Conservation (phyloP, 2,888 invertebrate genomes). For the Hemaris fuciformis region DNA sequence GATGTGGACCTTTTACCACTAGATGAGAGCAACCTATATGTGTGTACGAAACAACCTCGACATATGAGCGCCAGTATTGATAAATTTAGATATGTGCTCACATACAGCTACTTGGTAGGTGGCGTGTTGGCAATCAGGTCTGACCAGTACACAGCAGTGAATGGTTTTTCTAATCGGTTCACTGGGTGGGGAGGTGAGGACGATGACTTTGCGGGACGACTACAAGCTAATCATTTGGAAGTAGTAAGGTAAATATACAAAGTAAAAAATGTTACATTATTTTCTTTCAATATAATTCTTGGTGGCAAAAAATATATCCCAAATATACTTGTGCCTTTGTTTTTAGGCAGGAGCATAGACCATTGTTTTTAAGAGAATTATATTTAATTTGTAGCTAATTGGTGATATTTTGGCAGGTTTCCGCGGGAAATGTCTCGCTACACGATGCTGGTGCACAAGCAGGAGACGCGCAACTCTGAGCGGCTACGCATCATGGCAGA, state of each 20-base stretch:
- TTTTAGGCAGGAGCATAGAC: no score
- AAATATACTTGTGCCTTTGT: no score
- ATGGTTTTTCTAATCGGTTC: constrained; percentile 70
- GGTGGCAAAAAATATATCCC: no score
- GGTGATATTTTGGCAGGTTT: constrained; percentile 44
- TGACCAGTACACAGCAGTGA: constrained; percentile 52
- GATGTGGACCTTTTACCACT: constrained; percentile 95
- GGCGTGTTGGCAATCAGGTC: constrained; percentile 64
- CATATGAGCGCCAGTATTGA: constrained; percentile 95
- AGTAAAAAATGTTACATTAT: no score
- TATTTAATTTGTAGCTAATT: no score
- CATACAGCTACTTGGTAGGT: constrained; percentile 54
- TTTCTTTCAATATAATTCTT: background rate
- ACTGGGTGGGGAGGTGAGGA: constrained; percentile 76
- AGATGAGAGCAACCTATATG: constrained; percentile 90
- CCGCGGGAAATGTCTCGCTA: constrained; percentile 62
- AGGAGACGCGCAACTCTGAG: constrained; percentile 43
- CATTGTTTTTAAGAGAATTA: no score
- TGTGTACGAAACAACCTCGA: constrained; percentile 88
- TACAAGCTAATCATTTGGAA: constrained; percentile 41
- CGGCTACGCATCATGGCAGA: constrained; percentile 45
- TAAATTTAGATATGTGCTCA: constrained; percentile 78
- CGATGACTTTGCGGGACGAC: constrained; percentile 61
- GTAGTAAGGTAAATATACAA: constrained; percentile 48
- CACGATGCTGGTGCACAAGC: constrained; percentile 65